Percentiles rank a stretch among this genome's conserved stretches.
Evolutionary conservation across 2,888 invertebrate genomes (phyloP).

Genomic region (Mycalesis mineus): DNA sequence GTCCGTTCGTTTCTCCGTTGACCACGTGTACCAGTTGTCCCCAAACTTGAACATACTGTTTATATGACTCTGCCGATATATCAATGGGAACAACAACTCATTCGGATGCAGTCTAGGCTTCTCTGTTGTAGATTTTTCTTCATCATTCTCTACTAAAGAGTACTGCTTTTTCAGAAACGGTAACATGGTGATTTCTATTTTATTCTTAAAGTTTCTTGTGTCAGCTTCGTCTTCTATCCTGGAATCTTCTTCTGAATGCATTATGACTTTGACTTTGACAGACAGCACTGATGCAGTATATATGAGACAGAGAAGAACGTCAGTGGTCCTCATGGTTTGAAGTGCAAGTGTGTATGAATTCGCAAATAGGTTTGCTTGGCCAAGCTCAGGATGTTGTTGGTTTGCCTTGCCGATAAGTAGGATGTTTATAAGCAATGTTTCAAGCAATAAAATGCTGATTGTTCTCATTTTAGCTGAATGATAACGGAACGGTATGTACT

Average conservation of each 20-base stretch:
- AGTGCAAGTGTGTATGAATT: neutral
- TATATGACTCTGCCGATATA: conserved; percentile 62
- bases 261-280: conserved; percentile 65
- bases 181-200: conserved; percentile 39
- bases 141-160: conserved; percentile 43
- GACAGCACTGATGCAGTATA: conserved; percentile 38
- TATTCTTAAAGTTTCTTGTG: conserved; percentile 43
- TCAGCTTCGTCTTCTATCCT: conserved; percentile 50
- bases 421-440: conserved; percentile 51
- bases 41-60: conserved; percentile 72
- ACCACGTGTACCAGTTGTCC: conserved; percentile 72
- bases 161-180: conserved; percentile 51
- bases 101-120: conserved; percentile 58
- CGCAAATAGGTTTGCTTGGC: neutral
- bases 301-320: conserved; percentile 41
- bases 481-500: too few species aligned
- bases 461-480: neutral
- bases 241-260: conserved; percentile 60
- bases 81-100: conserved; percentile 64
- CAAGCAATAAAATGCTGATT: neutral
- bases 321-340: conserved; percentile 29
- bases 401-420: conserved; percentile 43
- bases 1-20: conserved; percentile 58
- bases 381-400: conserved; percentile 38
- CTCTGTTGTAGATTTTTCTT: conserved; percentile 49